Percentiles rank a stretch among this genome's conserved stretches.
phyloP scores from a whole-genome alignment of 2,113 vertebrate species.

The Nothocercus julius region DNA sequence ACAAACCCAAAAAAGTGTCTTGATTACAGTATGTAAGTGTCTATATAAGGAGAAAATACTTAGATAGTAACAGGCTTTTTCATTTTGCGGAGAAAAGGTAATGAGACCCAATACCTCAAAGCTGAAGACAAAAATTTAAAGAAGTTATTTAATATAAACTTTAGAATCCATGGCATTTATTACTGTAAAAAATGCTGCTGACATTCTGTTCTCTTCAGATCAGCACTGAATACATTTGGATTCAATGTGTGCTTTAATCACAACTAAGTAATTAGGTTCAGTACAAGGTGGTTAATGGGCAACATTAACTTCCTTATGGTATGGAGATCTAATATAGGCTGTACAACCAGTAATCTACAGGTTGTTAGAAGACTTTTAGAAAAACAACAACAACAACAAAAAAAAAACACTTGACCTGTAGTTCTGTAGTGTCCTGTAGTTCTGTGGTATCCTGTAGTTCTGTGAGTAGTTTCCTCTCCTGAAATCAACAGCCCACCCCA shows the following conservation, averaged over 20 bases:
- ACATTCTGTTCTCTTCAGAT: slow-evolving; percentile 13
- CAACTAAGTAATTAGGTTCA: slow-evolving; percentile 38
- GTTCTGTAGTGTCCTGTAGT: background rate
- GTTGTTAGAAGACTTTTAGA: background rate
- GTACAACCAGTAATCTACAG: background rate
- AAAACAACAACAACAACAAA: background rate
- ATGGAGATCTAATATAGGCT: background rate
- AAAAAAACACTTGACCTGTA: background rate
- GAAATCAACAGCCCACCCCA: background rate
- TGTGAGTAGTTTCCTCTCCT: background rate
- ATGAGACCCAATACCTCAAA: background rate
- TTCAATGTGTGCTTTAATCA: slow-evolving; percentile 12
- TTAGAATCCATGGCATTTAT: background rate
- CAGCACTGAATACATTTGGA: background rate
- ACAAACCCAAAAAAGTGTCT: slow-evolving; percentile 21
- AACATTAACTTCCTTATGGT: slow-evolving; percentile 10
- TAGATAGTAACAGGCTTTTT: background rate
- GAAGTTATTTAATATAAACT: slow-evolving; percentile 38
- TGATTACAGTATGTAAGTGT: slow-evolving; percentile 9
- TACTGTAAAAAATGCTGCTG: background rate
- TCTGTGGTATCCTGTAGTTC: background rate
- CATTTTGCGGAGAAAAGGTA: slow-evolving; percentile 33
- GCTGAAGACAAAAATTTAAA: slow-evolving; percentile 15
- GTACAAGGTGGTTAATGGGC: slow-evolving; percentile 23
- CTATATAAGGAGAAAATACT: slow-evolving; percentile 25